Evolutionary conservation across 2,797 vertebrate species (phyloP), one percentile per base, ranked within the genome.

Genomic region (Dendrocincla fuliginosa): DNA sequence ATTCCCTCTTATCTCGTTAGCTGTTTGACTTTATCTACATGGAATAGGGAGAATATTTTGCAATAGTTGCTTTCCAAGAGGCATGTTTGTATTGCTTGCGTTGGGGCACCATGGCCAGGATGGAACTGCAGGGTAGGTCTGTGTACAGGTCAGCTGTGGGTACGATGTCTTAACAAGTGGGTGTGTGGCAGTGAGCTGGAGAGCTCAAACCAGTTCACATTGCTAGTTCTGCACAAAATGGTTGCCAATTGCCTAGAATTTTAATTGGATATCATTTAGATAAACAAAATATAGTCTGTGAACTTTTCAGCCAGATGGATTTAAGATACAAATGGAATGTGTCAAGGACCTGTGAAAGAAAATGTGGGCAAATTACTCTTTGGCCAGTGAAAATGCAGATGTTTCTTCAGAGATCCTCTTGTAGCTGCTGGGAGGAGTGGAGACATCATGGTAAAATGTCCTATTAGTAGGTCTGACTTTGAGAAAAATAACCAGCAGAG

Each of bases 71-170:
- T 81, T 84, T 92, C 67, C 25, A 47, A 35, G 27, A 44, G n/a
- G 4, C 10, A 1, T 1, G 8, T 61, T 83, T 35, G 14, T 13
- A 1, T 22, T 15, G 20, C 5, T 9, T 3, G 2, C 30, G 33
- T 32, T 0, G 1, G 27, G 52, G 14, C 16, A 37, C 9, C 5
- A 0, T 10, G n/a, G 25, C 33, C 64, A 4, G 5, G 4, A 13
- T 10, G 13, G 15, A 46, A 25, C 16, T 44, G 16, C 33, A 52
- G 41, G 8, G 19, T 3, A 32, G 60, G 7, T 55, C 28, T 47
- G 35, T 25, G n/a, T 55, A 14, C 22, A 59, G 49, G 8, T 64
- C 57, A 64, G 53, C 23, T 76, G n/a, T 8, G 32, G 22, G 5
- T 39, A 17, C 0, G 1, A 19, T 59, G n/a, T 32, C 18, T 56